These are phyloP conservation scores for Eupsilia transversa DNA, from an alignment of 2,888 invertebrate species.

Conservation along the genomic window DNA sequence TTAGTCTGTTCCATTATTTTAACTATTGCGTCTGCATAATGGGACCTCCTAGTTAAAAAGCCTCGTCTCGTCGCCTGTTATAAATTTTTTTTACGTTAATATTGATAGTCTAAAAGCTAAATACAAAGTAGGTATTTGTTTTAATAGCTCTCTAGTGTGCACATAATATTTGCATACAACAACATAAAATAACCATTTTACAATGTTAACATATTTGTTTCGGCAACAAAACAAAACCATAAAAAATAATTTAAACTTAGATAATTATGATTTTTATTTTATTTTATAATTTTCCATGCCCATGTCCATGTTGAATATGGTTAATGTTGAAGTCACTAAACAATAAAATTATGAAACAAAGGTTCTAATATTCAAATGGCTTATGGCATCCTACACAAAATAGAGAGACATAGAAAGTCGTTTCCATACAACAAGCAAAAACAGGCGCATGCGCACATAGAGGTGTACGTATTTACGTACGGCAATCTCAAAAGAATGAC, in stretches of 20 bases:
- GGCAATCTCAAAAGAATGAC: background rate
- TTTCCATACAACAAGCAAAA: background rate
- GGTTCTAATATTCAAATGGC: background rate
- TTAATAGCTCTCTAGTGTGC: background rate
- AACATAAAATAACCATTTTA: conserved; percentile 4
- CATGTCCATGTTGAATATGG: too few relatives aligned
- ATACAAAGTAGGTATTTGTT: conserved; percentile 18
- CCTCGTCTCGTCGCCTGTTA: background rate
- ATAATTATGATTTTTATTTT: too few relatives aligned
- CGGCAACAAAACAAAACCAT: background rate
- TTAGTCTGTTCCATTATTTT: too few relatives aligned
- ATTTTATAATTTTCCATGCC: too few relatives aligned
- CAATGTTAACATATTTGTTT: conserved; percentile 2
- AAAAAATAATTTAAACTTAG: conserved; percentile 10
- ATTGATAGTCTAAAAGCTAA: background rate
- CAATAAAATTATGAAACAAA: background rate
- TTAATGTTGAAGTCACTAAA: background rate
- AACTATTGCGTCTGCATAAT: too few relatives aligned
- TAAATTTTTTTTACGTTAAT: background rate
- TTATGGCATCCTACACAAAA: background rate
- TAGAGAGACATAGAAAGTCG: background rate
- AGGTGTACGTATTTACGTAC: background rate
- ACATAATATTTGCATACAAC: conserved; percentile 18
- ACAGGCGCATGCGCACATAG: too few relatives aligned
- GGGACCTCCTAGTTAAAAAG: too few relatives aligned